These are phyloP conservation scores for Lethocerus indicus DNA, from an alignment of 1,140 invertebrate genomes.

Conservation along the genomic window DNA sequence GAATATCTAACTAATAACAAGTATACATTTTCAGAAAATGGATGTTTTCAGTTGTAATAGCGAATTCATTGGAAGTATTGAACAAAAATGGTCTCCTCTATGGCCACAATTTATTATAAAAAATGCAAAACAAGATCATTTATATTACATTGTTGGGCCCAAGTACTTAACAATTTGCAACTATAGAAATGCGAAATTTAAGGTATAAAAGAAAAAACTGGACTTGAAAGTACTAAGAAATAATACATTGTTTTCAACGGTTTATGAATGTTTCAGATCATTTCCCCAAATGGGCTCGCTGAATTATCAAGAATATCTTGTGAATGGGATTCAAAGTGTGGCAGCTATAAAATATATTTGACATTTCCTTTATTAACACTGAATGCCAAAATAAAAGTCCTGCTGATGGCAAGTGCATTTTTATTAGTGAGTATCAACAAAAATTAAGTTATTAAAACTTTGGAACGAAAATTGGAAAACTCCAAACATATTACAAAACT, in stretches of 20 bases:
- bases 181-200: too few relatives aligned
- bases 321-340: conserved; percentile 4
- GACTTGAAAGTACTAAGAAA: background rate
- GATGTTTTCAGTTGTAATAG: conserved; percentile 4
- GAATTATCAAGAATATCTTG: background rate
- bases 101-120: background rate
- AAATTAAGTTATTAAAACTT: too few relatives aligned
- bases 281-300: background rate
- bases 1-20: background rate
- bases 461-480: too few relatives aligned
- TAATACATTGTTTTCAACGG: background rate
- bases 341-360: too few relatives aligned
- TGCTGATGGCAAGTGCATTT: conserved; percentile 12
- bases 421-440: conserved; percentile 19
- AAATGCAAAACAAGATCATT: background rate
- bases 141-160: conserved; percentile 1
- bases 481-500: too few relatives aligned
- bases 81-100: conserved; percentile 4
- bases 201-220: too few relatives aligned
- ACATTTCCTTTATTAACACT: too few relatives aligned
- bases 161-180: too few relatives aligned
- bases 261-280: background rate
- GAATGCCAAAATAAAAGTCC: conserved; percentile 4
- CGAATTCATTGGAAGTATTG: conserved; percentile 7
- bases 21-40: conserved; percentile 7